A percentile compares a stretch with the other conserved stretches of the same genome.
Evolutionary conservation across 2,113 vertebrate species (phyloP).

Genomic region (Pycnonotus jocosus): DNA sequence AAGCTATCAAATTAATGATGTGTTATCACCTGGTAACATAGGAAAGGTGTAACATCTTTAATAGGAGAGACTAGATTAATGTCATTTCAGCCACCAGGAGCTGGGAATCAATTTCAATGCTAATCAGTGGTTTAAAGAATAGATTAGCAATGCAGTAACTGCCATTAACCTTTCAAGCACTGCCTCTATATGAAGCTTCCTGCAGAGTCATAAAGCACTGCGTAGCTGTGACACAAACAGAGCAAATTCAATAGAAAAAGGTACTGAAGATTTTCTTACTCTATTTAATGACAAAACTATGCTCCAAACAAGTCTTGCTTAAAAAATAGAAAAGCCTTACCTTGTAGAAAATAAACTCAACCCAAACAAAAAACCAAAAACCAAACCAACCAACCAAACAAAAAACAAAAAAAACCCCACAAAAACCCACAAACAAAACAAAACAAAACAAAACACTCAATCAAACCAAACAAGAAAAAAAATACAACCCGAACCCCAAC

Average conservation of each 20-base stretch:
- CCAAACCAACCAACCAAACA: no score
- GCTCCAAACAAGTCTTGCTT: neutral
- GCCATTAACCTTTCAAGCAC: slow-evolving; percentile 65
- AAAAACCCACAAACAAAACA: no score
- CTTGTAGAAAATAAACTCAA: neutral
- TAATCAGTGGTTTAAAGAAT: slow-evolving; percentile 73
- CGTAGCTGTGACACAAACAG: slow-evolving; percentile 7
- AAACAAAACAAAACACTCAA: no score
- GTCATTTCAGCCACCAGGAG: slow-evolving; percentile 62
- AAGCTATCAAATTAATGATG: slow-evolving; percentile 59
- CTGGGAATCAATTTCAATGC: slow-evolving; percentile 72
- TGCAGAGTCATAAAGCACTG: slow-evolving; percentile 7
- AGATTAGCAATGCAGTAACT: slow-evolving; percentile 64
- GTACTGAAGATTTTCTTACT: neutral
- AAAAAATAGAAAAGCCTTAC: neutral
- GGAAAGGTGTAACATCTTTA: slow-evolving; percentile 66
- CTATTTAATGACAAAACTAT: neutral
- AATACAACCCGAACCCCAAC: accelerated
- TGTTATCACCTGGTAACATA: slow-evolving; percentile 63
- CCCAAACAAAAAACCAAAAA: no score
- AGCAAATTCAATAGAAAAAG: neutral
- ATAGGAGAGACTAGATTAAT: slow-evolving; percentile 69
- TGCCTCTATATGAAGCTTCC: slow-evolving; percentile 21
- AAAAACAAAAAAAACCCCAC: neutral
- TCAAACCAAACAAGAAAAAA: neutral